Evolutionary conservation across 2,797 vertebrate genomes (phyloP).

Genomic region (Geotrypetes seraphini): DNA sequence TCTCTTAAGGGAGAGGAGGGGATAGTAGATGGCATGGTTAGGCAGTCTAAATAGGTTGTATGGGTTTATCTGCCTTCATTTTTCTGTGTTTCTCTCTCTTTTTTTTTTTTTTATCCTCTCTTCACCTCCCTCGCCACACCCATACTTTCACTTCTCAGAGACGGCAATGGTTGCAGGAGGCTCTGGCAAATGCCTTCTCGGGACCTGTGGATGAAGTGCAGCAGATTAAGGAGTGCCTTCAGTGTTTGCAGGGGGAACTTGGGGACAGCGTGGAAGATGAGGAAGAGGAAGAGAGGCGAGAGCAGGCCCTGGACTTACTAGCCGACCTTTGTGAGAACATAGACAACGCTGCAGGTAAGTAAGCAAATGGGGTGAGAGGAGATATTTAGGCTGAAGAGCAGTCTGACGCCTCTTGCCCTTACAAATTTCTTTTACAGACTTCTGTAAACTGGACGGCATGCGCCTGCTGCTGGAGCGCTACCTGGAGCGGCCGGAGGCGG

Average conservation of each 20-base stretch:
- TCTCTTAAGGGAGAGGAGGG: too few species aligned
- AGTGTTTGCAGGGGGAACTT: constrained; percentile 29
- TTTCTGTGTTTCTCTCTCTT: not conserved
- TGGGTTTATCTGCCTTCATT: too few species aligned
- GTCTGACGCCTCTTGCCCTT: not conserved
- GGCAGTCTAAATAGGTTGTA: too few species aligned
- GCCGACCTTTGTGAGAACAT: constrained; percentile 69
- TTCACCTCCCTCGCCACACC: constrained; percentile 16
- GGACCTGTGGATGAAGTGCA: constrained; percentile 75
- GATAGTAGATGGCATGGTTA: too few species aligned
- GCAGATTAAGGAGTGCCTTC: constrained; percentile 74
- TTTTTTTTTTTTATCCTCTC: constrained; percentile 22
- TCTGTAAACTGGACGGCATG: constrained; percentile 79
- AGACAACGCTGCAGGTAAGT: constrained; percentile 45
- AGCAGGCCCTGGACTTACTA: constrained; percentile 63
- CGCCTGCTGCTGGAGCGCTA: constrained; percentile 64
- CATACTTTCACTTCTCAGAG: constrained; percentile 47
- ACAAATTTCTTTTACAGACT: constrained; percentile 79
- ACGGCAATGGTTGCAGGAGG: constrained; percentile 67
- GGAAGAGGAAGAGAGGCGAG: constrained; percentile 17
- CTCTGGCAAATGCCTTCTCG: constrained; percentile 60
- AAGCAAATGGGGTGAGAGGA: fast-evolving
- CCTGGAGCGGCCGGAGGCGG: constrained; percentile 57
- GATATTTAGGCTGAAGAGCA: fast-evolving
- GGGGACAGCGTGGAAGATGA: constrained; percentile 7